Evolutionary conservation across 1,140 invertebrate species (phyloP), one percentile per base, ranked within the genome.

Genomic region (Drosophila bocki): DNA sequence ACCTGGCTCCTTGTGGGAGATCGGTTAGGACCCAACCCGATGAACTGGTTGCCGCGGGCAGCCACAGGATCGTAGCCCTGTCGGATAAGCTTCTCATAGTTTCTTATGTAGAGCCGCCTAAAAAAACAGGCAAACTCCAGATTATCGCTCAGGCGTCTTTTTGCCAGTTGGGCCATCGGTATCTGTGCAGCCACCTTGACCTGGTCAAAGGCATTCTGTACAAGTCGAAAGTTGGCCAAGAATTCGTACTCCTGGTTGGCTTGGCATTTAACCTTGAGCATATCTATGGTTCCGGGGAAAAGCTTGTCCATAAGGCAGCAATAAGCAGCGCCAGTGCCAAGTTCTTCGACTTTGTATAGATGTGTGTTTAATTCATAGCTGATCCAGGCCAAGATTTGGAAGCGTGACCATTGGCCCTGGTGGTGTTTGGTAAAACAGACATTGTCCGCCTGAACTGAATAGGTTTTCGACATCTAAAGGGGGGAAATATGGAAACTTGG

Each of bases 231-330:
- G 35, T 56, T 56, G 2, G 4, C 8, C 17, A 56, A 11, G 8
- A n/a, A 56, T 5, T 56, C 53, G 19, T 56, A 56, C 35, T 56
- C 53, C 35, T 56, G 53, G 3, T 56, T 56, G 0, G 53, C 35
- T 2, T 2, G 19, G 6, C 5, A 56, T 2, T 56, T 56, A 2
- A 56, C 53, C 1, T 22, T 39, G 0, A 3, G 0, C 53, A 56
- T 26, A 2, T 56, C 19, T 0, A 56, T 56, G 0, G 3, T 39
- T 3, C 35, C 22, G 0, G 53, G 53, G 3, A 26, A 56, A 1
- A 56, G 7, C 5, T 39, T 39, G 4, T 56, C 53, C 53, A 56
- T 26, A 0, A 56, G 35, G 9, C 53, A 56, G 8, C 53, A 56
- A 3, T 56, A 56, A 7, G 8, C 19, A 2, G 53, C 53, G 5